Base-by-base conservation (phyloP, 2,113 vertebrate species). In the Ameiurus melas region DNA sequence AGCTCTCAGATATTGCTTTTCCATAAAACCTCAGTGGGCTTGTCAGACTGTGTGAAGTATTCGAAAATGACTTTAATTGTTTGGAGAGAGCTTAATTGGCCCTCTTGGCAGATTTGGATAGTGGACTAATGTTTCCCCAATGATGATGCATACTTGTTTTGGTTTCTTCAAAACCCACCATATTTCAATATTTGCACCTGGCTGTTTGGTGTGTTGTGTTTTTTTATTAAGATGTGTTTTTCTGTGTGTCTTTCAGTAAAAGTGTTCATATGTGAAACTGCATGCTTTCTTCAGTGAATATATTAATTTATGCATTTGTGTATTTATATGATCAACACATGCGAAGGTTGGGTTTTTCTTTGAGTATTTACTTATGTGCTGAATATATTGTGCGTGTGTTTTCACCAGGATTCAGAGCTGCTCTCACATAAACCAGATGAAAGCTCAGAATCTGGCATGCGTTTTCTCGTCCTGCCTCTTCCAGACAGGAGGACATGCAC, bases 381-480 rank as follows among this genome's bases (percentile, higher is more conserved):
- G 79, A 36, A 43, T 80, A 43, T 84, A 36, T 78, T 62, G 57
- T 83, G 83, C 85, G 70, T 87, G 86, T 51, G n/a, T 90, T 43
- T 87, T 91, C 22, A 22, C 92, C 94, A 99, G 98, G 94, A 96
- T 99, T 85, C 97, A 99, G 90, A 97, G 97, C 88, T 99, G 98
- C 90, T 97, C 97, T 83, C 94, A 97, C 92, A 97, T 98, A 89
- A 99, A 99, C 94, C 95, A 95, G 70, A 99, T 99, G 97, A 93
- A 95, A 5, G 93, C 96, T 43, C 95, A 95, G 55, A 96, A 93
- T 80, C 95, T 99, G 93, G 97, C 98, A 1, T 90, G 94, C 51
- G 96, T 95, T 20, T 97, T 99, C 94, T 98, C 98, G 27, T 95
- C 97, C 39, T 98, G 95, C 92, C 93, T 99, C 81, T 99, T 99